These are phyloP conservation scores for Chrysocyon brachyurus DNA, from an alignment of 2,797 vertebrate species.

Conservation along the genomic window DNA sequence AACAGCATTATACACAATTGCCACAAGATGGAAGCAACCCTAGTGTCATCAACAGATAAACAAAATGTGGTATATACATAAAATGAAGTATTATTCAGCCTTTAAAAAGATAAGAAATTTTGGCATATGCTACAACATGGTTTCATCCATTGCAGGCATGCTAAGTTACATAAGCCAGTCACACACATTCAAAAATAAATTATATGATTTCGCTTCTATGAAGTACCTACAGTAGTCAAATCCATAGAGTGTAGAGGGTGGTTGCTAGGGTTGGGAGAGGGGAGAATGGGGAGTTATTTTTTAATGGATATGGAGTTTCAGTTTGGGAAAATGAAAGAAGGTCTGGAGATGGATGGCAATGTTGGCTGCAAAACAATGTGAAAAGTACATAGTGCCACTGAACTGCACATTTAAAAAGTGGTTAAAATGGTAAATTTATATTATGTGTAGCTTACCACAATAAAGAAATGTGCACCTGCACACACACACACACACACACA, in stretches of 20 bases:
- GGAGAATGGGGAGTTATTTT: not conserved
- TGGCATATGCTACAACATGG: not conserved
- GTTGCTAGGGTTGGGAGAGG: not conserved
- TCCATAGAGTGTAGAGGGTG: not conserved
- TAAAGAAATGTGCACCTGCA: not conserved
- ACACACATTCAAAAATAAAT: not conserved
- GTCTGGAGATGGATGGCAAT: not conserved
- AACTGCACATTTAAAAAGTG: not conserved
- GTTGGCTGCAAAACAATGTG: not conserved
- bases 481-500: not conserved
- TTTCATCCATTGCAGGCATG: not conserved
- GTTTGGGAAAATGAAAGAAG: slow-evolving; percentile 1
- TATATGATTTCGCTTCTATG: not conserved
- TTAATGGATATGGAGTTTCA: not conserved
- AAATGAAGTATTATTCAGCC: not conserved
- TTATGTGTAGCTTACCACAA: not conserved
- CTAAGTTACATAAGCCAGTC: not conserved
- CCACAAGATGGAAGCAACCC: not conserved
- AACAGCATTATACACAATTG: not conserved
- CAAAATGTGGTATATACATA: slow-evolving; percentile 4
- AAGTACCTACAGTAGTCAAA: not conserved
- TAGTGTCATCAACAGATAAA: not conserved
- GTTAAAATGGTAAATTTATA: not conserved
- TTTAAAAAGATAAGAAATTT: not conserved
- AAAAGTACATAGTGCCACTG: not conserved